Percentiles rank a stretch among this genome's conserved stretches.
These are phyloP conservation scores for Periphyllus acericola DNA, from an alignment of 2,888 invertebrate species.

Conservation along the genomic window DNA sequence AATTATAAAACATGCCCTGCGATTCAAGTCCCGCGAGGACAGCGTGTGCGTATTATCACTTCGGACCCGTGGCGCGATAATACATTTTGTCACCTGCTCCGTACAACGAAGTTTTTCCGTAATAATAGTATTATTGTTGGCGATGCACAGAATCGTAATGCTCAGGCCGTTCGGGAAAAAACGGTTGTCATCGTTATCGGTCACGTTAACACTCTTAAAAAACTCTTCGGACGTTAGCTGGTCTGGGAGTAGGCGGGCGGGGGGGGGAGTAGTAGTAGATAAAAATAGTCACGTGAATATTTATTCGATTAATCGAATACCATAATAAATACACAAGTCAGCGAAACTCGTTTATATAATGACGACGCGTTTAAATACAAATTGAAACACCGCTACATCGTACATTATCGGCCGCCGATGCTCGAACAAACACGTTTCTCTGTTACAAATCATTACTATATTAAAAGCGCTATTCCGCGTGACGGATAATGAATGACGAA, in stretches of 20 bases:
- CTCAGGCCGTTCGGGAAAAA: not conserved
- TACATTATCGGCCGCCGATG: not conserved
- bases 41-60: not conserved
- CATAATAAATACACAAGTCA: not conserved
- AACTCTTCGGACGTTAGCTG: not conserved
- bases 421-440: not conserved
- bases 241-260: too few relatives aligned
- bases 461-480: not conserved
- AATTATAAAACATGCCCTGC: conserved; percentile 5
- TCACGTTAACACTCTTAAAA: not conserved
- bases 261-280: too few relatives aligned
- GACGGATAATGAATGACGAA: not conserved
- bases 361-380: not conserved
- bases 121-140: not conserved
- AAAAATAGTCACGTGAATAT: not conserved
- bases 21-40: not conserved
- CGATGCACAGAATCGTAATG: not conserved
- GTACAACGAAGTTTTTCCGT: not conserved
- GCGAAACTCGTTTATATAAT: not conserved
- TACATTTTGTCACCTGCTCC: not conserved
- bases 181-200: not conserved
- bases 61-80: not conserved
- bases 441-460: not conserved
- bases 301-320: not conserved
- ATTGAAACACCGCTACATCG: not conserved